Evolutionary conservation across 2,888 invertebrate genomes (phyloP).

Genomic region (Tenthredo notha): DNA sequence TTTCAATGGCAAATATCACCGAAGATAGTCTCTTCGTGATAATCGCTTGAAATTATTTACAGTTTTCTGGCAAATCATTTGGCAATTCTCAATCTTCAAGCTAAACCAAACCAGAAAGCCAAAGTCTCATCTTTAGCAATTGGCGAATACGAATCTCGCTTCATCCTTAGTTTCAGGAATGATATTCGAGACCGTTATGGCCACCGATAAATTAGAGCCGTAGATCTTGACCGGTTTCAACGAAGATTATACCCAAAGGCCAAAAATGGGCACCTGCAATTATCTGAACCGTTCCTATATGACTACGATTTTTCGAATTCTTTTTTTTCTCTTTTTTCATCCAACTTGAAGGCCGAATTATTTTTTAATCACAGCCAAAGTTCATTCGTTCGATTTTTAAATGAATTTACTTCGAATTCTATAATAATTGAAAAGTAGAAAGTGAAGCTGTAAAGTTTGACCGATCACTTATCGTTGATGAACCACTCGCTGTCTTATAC

Average conservation of each 20-base stretch:
- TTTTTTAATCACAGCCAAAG: background rate
- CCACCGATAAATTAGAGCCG: conserved; percentile 10
- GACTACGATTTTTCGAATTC: background rate
- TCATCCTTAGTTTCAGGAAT: background rate
- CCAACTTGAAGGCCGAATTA: background rate
- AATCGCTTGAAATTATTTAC: background rate
- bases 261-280: background rate
- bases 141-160: background rate
- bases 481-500: background rate
- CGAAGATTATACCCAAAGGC: conserved; percentile 14
- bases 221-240: background rate
- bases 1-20: background rate
- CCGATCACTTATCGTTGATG: background rate
- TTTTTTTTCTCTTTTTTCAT: background rate
- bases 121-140: background rate
- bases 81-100: background rate
- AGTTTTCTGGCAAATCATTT: background rate
- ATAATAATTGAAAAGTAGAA: background rate
- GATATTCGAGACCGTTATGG: background rate
- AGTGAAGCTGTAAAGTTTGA: background rate
- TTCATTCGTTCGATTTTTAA: background rate
- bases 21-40: background rate
- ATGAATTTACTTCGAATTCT: background rate
- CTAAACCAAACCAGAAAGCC: background rate
- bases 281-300: conserved; percentile 24